Conservation (phyloP, 1,140 invertebrate species). For the Polypedilum pembai region DNA sequence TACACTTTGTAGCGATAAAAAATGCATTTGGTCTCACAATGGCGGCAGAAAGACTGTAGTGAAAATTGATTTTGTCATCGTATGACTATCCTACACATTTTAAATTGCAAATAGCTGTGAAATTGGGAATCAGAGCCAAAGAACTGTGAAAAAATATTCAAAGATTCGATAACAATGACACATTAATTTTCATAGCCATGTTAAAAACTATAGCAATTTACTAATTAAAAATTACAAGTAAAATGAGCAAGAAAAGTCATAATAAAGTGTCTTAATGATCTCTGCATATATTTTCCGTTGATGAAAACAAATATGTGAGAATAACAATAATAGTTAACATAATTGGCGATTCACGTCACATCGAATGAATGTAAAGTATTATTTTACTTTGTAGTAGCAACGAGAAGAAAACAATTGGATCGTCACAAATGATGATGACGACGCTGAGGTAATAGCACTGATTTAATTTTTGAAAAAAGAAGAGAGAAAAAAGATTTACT, state of each 20-base stretch:
- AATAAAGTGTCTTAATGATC: no score
- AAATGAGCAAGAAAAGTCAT: no score
- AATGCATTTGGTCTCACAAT: no score
- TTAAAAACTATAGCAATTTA: background rate
- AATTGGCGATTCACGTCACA: constrained; percentile 5
- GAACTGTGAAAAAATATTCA: background rate
- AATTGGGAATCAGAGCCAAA: no score
- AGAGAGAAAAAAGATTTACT: background rate
- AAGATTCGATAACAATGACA: background rate
- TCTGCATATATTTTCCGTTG: no score
- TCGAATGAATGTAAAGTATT: background rate
- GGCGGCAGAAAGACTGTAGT: no score
- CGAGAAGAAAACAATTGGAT: background rate
- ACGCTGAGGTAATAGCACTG: background rate
- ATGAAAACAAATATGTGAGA: background rate
- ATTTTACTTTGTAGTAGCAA: background rate
- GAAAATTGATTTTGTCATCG: no score
- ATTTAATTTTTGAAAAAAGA: background rate
- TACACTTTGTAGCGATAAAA: no score
- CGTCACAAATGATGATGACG: background rate
- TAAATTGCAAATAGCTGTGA: no score
- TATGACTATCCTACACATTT: no score
- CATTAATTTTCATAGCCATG: constrained; percentile 1
- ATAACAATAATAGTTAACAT: background rate
- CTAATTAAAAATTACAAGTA: no score